These are phyloP conservation scores for Beaufortia kweichowensis DNA, from an alignment of 2,113 vertebrate genomes.

Conservation along the genomic window DNA sequence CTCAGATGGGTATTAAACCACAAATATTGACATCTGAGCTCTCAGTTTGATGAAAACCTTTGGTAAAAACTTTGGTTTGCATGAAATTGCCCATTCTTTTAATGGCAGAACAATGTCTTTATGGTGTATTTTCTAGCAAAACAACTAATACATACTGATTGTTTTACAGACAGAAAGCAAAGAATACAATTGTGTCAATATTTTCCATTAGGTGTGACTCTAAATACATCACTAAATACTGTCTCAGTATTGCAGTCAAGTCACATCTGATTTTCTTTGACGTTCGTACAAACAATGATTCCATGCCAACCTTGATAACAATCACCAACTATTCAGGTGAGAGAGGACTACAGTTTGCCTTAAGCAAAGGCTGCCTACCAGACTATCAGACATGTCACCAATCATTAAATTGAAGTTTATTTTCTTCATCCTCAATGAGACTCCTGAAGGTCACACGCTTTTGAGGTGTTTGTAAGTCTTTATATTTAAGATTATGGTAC, in stretches of 20 bases:
- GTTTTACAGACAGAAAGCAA: no score
- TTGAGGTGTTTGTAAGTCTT: conserved; percentile 10
- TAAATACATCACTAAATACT: no score
- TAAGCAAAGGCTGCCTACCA: background rate
- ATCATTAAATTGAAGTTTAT: background rate
- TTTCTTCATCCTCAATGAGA: background rate
- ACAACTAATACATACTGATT: no score
- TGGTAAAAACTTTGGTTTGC: no score
- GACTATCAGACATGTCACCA: background rate
- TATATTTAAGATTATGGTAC: background rate
- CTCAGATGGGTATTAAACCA: no score
- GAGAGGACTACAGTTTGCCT: background rate
- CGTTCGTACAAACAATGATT: background rate
- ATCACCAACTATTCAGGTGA: background rate
- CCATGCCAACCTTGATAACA: background rate
- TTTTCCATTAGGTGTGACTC: no score
- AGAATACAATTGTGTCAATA: no score
- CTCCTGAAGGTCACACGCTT: background rate
- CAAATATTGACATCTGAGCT: no score
- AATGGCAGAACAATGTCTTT: no score
- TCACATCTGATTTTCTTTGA: background rate
- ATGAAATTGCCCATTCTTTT: no score
- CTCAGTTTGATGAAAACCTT: no score
- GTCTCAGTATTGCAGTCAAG: background rate
- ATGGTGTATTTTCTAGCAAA: no score